Evolutionary conservation across 2,888 invertebrate genomes (phyloP), one percentile per base, ranked within the genome.

Genomic region (Perizoma flavofasciatum): DNA sequence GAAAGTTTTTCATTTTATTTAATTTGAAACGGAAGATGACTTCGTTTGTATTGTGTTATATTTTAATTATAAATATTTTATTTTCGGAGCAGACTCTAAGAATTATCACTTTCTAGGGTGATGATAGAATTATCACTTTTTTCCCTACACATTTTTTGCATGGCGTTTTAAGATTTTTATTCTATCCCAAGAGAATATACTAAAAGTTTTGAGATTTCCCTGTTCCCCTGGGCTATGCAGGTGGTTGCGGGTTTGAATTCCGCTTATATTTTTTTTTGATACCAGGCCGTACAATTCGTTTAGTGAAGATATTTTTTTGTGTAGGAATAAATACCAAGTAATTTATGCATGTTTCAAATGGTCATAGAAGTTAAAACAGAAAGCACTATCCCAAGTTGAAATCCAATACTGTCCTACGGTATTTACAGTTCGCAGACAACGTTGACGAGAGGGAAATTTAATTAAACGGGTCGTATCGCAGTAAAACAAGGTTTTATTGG

Each of bases 381-480:
- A 54, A 8, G 5, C 48, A 65, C 50, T 55, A 44, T 49, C 58
- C 37, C 49, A 37, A 47, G 55, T 65, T 44, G 51, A 56, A 63
- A 66, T 63, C 59, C 59, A 64, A 66, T 68, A 63, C 56, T 51
- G 51, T 46, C 39, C 7, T 4, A 34, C 48, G 44, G 52, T 54
- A 57, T 62, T 66, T 61, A 59, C 64, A 57, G 57, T 58, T 58
- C 48, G 5, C 52, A 46, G 61, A 63, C 63, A 46, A 52, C 59
- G 65, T 61, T 67, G 63, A 72, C 67, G 69, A 71, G 65, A 72
- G 69, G 71, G 71, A 77, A 77, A 78, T 81, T 84, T 83, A 81
- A 85, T 85, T 85, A 82, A 84, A 83, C 69, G 66, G 64, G 61
- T 46, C 59, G 70, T 62, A 69, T 65, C 66, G 72, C 65, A 62